phyloP scores from a whole-genome alignment of 37 sponge, comb jelly and placozoan genomes.

The Hexactinellida sp. region DNA sequence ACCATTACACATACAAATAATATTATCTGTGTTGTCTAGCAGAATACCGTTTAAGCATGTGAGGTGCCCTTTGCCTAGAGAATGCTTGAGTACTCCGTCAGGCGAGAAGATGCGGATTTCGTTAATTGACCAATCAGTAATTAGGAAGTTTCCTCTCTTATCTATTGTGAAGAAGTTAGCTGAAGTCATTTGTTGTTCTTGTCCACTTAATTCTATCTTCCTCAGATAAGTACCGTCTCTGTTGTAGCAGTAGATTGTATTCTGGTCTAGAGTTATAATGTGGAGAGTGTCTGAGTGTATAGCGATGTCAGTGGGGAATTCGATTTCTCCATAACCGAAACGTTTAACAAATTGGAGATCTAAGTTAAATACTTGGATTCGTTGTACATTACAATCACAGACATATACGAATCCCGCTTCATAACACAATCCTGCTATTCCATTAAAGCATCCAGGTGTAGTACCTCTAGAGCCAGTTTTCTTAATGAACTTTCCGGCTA shows the following conservation, averaged over 20 bases:
- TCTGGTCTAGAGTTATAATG: not conserved
- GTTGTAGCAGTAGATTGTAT: not conserved
- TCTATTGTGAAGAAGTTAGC: not conserved
- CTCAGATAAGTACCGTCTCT: not conserved
- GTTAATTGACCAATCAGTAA: not conserved
- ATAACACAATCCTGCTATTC: not conserved
- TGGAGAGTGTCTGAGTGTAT: not conserved
- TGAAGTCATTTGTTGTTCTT: not conserved
- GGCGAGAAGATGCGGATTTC: not conserved
- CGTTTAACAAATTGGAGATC: not conserved
- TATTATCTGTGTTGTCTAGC: not conserved
- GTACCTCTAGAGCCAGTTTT: not conserved
- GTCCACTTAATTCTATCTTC: not conserved
- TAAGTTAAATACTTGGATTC: not conserved
- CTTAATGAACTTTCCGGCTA: not conserved
- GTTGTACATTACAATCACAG: not conserved
- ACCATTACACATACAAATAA: not conserved
- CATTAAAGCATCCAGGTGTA: not conserved
- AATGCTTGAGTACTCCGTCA: not conserved
- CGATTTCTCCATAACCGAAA: not conserved
- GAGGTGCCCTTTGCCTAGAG: not conserved
- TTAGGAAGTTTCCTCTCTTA: not conserved
- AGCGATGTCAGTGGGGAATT: not conserved
- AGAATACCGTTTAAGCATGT: not conserved
- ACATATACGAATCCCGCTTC: not conserved